Conservation (phyloP, 2,797 vertebrate species). For the Pseudomugil gertrudae region DNA sequence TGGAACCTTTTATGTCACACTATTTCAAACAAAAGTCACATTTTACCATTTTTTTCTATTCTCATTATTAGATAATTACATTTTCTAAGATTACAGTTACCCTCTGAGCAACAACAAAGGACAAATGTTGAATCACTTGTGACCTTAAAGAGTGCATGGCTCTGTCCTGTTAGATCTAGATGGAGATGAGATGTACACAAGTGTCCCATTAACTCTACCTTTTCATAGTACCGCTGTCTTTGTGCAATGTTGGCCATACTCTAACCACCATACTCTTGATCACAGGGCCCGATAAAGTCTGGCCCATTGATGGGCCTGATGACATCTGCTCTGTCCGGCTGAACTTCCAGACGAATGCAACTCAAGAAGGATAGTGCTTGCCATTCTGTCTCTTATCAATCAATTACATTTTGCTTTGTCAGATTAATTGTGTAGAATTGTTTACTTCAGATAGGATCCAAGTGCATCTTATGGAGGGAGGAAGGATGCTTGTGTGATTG, state of each 20-base stretch:
- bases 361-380: constrained; percentile 53
- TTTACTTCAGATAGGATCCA: constrained; percentile 71
- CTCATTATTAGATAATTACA: constrained; percentile 5
- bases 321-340: constrained; percentile 78
- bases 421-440: constrained; percentile 80
- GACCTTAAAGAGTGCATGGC: constrained; percentile 76
- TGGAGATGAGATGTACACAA: constrained; percentile 80
- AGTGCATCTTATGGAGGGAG: constrained; percentile 46
- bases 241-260: constrained; percentile 76
- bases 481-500: constrained; percentile 33
- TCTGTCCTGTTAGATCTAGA: constrained; percentile 79
- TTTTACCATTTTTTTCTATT: too few relatives aligned
- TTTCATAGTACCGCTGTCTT: constrained; percentile 78
- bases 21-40: too few relatives aligned
- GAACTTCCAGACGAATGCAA: constrained; percentile 70
- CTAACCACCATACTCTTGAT: constrained; percentile 78
- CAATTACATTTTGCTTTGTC: constrained; percentile 81
- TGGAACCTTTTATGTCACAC: neutral
- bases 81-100: constrained; percentile 3
- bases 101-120: constrained; percentile 42
- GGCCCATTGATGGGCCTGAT: constrained; percentile 74
- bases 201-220: constrained; percentile 79
- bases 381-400: constrained; percentile 73
- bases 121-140: constrained; percentile 68
- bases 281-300: constrained; percentile 75